Evolutionary conservation across 1,140 invertebrate genomes (phyloP).

Genomic region (Saccostrea cuccullata): DNA sequence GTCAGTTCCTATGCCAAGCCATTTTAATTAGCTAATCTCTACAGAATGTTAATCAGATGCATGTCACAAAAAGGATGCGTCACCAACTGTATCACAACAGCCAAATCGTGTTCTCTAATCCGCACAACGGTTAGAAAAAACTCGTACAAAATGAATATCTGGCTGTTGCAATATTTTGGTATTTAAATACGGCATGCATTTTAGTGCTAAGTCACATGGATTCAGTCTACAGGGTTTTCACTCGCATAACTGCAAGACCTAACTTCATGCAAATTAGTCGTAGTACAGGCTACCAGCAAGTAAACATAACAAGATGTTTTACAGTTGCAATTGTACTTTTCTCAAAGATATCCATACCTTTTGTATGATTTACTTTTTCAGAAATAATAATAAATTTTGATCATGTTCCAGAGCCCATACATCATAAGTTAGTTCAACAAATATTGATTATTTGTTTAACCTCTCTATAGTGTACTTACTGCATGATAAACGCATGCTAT

Average conservation of each 20-base stretch:
- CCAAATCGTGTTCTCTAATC: background rate
- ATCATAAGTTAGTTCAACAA: background rate
- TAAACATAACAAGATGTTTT: background rate
- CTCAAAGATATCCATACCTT: background rate
- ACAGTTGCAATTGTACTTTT: background rate
- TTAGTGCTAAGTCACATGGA: constrained; percentile 33
- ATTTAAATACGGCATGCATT: constrained; percentile 20
- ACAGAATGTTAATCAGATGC: constrained; percentile 15
- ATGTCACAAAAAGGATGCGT: constrained; percentile 23
- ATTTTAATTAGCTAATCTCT: constrained; percentile 18
- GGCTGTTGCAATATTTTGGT: constrained; percentile 27
- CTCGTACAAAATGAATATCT: background rate
- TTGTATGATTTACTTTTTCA: background rate
- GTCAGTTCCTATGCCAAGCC: constrained; percentile 17
- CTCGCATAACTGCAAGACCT: constrained; percentile 18
- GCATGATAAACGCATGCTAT: constrained; percentile 36
- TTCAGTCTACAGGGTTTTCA: constrained; percentile 11
- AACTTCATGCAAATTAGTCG: constrained; percentile 34
- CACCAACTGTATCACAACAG: background rate
- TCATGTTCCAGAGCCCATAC: constrained; percentile 2
- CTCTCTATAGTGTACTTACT: background rate
- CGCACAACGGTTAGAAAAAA: background rate
- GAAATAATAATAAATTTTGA: background rate
- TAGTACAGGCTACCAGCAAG: constrained; percentile 25
- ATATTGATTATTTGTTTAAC: background rate